Evolutionary conservation across 92 coral and sea anemone species (phyloP), one percentile per base, ranked within the genome.

Genomic region (Epizoanthus fatuus): DNA sequence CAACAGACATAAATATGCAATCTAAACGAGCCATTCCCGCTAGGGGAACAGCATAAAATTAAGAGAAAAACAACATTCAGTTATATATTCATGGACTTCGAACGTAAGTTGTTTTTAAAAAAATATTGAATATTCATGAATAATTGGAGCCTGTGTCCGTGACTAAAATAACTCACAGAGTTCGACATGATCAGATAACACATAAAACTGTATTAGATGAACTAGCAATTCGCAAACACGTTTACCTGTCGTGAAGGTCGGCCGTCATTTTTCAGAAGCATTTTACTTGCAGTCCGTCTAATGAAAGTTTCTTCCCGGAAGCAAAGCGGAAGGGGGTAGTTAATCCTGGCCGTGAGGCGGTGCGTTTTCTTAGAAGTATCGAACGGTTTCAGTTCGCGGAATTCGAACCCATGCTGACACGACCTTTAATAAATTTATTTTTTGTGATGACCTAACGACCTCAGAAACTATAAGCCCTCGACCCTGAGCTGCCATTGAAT

Each of bases 221-320:
- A 64, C 12, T 38, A 64, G 40, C 40, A 39, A 35, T 15, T 35
- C 7, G 39, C 22, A 64, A 66, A 12, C 29, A 22, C 0, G 3
- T 62, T 20, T 17, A 17, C 38, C 9, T 62, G 12, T 7, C 12
- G 2, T n/a, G 29, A 13, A 0, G 49, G 15, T 35, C 7, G 8
- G 7, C 5, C 7, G 38, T 32, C 72, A 66, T 13, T 37, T 32
- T 62, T 62, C 3, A 6, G 3, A 62, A 17, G 12, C 12, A 60
- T 62, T 59, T 14, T 66, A 66, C 72, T 66, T 66, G 72, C 72
- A 66, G 72, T n/a, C 72, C 49, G n/a, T 14, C 72, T 66, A 66
- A 66, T 37, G 72, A 37, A 16, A 2, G 1, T 9, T 5, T 66
- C 32, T 66, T 66, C 19, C 72, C 72, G 72, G 71, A 66, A 66